These are phyloP conservation scores for Setophaga coronata DNA, from an alignment of 2,113 vertebrate species.

Conservation along the genomic window DNA sequence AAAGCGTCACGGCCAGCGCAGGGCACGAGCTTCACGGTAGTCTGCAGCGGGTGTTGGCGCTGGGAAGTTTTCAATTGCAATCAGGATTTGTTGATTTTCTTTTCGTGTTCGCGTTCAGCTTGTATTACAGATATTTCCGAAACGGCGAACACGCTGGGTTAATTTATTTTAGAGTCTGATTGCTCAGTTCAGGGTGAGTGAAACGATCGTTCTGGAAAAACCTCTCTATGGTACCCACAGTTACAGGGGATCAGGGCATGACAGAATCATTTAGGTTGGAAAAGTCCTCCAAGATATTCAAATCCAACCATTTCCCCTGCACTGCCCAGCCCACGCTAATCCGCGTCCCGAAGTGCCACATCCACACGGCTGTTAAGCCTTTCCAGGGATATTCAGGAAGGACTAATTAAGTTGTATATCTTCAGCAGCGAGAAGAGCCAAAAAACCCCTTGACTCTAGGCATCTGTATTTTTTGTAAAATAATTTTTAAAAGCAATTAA, in stretches of 20 bases:
- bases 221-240: neutral
- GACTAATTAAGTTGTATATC: neutral
- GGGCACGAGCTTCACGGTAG: neutral
- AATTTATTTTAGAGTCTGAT: neutral
- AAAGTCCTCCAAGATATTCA: rapidly evolving
- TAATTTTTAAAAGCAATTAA: neutral
- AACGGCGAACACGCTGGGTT: rapidly evolving
- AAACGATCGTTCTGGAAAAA: neutral
- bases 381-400: neutral
- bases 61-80: neutral
- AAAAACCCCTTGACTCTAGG: rapidly evolving
- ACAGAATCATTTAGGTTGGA: neutral
- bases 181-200: neutral
- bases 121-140: neutral
- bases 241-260: neutral
- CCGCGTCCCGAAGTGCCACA: too few relatives aligned
- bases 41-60: rapidly evolving
- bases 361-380: neutral
- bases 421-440: neutral
- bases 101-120: rapidly evolving
- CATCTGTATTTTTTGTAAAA: neutral
- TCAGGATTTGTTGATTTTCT: neutral
- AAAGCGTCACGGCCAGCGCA: rapidly evolving
- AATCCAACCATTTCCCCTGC: rapidly evolving
- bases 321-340: neutral